These are phyloP conservation scores for Podarcis siculus DNA, from an alignment of 2,797 vertebrate genomes.

Conservation along the genomic window DNA sequence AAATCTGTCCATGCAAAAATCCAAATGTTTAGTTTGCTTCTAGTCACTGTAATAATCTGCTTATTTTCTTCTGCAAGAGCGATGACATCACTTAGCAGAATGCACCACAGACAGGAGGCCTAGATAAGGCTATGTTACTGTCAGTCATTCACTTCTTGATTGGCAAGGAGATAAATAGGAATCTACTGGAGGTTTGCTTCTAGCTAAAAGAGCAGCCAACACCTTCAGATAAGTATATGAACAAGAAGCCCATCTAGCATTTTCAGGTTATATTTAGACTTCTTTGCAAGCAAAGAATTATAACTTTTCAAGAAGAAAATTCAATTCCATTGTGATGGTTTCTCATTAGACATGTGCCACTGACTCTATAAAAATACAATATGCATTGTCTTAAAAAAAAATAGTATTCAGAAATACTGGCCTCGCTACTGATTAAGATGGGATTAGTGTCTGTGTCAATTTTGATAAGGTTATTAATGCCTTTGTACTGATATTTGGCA, in stretches of 20 bases:
- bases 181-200: slow-evolving; percentile 75
- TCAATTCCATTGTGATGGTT: slow-evolving; percentile 1
- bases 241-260: slow-evolving; percentile 60
- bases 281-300: not conserved
- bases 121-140: slow-evolving; percentile 76
- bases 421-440: slow-evolving; percentile 30
- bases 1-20: slow-evolving; percentile 86
- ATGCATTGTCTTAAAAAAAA: not conserved
- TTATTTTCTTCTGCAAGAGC: slow-evolving; percentile 79
- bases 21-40: slow-evolving; percentile 85
- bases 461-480: slow-evolving; percentile 8
- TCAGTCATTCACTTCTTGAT: slow-evolving; percentile 78
- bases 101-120: slow-evolving; percentile 72
- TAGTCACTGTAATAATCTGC: slow-evolving; percentile 83
- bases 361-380: not conserved
- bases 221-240: slow-evolving; percentile 64
- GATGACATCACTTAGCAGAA: slow-evolving; percentile 83
- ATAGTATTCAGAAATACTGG: not conserved
- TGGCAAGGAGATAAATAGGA: slow-evolving; percentile 79
- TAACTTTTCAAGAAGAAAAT: not conserved
- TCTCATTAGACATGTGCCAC: slow-evolving; percentile 6
- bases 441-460: slow-evolving; percentile 33
- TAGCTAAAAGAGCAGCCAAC: slow-evolving; percentile 71
- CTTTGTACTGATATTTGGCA: slow-evolving; percentile 38
- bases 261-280: slow-evolving; percentile 48